Conservation (phyloP, 2,888 invertebrate genomes). For the Clitarchus hookeri region DNA sequence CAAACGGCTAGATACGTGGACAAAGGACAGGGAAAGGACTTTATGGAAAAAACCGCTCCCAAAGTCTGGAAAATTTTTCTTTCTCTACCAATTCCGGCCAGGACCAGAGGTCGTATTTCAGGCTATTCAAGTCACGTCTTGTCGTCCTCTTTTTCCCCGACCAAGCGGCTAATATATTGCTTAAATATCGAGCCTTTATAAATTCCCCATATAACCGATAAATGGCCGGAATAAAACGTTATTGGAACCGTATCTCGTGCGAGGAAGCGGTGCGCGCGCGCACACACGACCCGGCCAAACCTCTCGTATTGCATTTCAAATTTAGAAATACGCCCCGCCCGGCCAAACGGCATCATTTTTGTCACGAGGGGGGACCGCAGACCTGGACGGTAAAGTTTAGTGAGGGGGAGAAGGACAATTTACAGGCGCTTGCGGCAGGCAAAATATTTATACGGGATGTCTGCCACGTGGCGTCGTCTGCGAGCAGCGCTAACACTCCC, state of each 20-base stretch:
- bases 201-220: conserved; percentile 22
- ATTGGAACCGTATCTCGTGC: conserved; percentile 21
- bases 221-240: conserved; percentile 25
- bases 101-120: conserved; percentile 23
- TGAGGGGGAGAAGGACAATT: not conserved
- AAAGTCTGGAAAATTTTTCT: conserved; percentile 26
- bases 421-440: not conserved
- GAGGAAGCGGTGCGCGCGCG: not conserved
- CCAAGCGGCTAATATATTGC: conserved; percentile 21
- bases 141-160: not conserved
- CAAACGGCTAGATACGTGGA: not conserved
- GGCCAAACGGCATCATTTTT: conserved; percentile 12
- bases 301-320: conserved; percentile 22
- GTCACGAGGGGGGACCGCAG: conserved; percentile 2
- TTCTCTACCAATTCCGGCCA: not conserved
- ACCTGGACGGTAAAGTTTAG: not conserved
- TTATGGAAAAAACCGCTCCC: not conserved
- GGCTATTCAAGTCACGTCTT: conserved; percentile 26
- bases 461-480: not conserved
- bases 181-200: conserved; percentile 25
- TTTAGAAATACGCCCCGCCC: conserved; percentile 19
- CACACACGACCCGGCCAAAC: not conserved
- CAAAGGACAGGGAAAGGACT: not conserved
- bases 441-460: not conserved
- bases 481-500: not conserved